A percentile compares a stretch with the other conserved stretches of the same genome.
phyloP scores from a whole-genome alignment of 2,888 invertebrate genomes.

The Nemotelus nigrinus region DNA sequence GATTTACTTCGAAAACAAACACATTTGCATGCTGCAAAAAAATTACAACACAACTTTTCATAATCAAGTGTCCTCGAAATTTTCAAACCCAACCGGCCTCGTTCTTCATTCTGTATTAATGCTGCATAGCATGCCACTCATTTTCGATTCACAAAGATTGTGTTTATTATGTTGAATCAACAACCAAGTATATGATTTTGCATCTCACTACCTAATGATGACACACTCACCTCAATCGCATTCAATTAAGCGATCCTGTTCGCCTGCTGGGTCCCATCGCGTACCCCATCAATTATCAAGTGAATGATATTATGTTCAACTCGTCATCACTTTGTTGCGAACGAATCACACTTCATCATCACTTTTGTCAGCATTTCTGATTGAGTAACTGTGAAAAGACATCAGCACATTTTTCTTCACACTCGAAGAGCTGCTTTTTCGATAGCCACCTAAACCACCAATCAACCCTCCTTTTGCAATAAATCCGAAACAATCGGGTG shows the following conservation, averaged over 20 bases:
- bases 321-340: slow-evolving; percentile 24
- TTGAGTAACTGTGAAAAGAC: slow-evolving; percentile 16
- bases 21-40: too few relatives aligned
- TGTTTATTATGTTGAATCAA: too few relatives aligned
- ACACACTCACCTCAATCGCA: slow-evolving; percentile 18
- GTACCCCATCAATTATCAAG: slow-evolving; percentile 32
- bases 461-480: slow-evolving; percentile 28
- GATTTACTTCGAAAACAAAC: too few relatives aligned
- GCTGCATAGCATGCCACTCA: too few relatives aligned
- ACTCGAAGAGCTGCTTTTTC: neutral
- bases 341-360: slow-evolving; percentile 16
- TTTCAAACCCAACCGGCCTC: too few relatives aligned
- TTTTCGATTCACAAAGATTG: too few relatives aligned
- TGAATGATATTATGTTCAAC: neutral
- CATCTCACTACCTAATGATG: neutral
- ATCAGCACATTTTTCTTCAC: slow-evolving; percentile 10
- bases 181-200: too few relatives aligned
- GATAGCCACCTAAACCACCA: neutral
- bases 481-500: slow-evolving; percentile 33
- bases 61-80: too few relatives aligned
- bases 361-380: slow-evolving; percentile 10
- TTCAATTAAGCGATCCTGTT: slow-evolving; percentile 20
- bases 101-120: too few relatives aligned
- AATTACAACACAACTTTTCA: too few relatives aligned
- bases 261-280: slow-evolving; percentile 29